phyloP scores from a whole-genome alignment of 2,113 vertebrate genomes.

The Pitta sordida region DNA sequence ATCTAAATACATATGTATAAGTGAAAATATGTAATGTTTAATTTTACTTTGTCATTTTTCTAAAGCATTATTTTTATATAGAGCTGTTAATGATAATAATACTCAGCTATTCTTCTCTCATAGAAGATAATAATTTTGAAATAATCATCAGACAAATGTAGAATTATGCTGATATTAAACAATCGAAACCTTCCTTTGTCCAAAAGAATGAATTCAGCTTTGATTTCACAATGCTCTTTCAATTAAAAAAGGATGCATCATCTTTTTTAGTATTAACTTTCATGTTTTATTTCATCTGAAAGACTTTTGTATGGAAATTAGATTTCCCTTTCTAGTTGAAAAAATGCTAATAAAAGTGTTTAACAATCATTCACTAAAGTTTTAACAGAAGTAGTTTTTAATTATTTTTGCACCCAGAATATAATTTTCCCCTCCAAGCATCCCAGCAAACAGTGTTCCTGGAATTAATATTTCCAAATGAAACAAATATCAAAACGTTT shows the following conservation, averaged over 20 bases:
- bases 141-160: neutral
- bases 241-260: neutral
- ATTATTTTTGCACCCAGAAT: neutral
- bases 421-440: neutral
- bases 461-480: neutral
- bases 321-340: slow-evolving; percentile 2
- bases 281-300: slow-evolving; percentile 8
- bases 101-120: neutral
- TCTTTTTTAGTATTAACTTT: neutral
- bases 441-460: neutral
- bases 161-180: neutral
- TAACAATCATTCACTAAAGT: neutral
- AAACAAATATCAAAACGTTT: neutral
- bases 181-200: neutral
- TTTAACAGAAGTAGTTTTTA: neutral
- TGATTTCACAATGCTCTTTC: neutral
- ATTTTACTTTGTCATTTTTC: neutral
- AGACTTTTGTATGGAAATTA: slow-evolving; percentile 40
- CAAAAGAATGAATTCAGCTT: neutral
- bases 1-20: neutral
- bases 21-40: neutral
- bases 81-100: neutral
- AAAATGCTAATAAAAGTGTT: neutral
- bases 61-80: neutral
- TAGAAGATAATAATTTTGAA: neutral